Conservation (phyloP, 2,113 vertebrate species). For the Condylura cristata region DNA sequence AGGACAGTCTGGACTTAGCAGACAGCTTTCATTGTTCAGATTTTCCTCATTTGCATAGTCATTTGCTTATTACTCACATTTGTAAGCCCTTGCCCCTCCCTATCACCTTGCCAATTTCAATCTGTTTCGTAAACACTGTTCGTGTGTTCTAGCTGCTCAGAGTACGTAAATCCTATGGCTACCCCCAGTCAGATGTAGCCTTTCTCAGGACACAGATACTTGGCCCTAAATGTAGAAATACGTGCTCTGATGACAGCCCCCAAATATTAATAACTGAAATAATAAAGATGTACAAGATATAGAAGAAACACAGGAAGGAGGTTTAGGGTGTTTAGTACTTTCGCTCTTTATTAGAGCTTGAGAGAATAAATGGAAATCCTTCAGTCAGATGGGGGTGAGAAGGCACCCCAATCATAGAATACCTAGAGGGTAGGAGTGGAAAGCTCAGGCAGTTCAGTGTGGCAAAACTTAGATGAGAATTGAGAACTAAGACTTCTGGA, state of each 20-base stretch:
- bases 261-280: not conserved
- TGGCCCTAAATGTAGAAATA: not conserved
- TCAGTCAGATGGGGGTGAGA: not conserved
- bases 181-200: not conserved
- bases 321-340: not conserved
- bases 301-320: not conserved
- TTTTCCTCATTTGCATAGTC: not conserved
- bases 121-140: slow-evolving; percentile 33
- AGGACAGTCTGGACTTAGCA: not conserved
- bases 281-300: not conserved
- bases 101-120: slow-evolving; percentile 13
- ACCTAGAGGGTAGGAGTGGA: no score
- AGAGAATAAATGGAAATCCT: not conserved
- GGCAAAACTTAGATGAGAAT: not conserved
- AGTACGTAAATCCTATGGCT: not conserved
- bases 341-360: not conserved
- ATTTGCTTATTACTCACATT: not conserved
- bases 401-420: not conserved
- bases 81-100: not conserved
- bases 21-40: not conserved
- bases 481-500: not conserved
- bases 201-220: not conserved
- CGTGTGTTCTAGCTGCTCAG: not conserved
- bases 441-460: not conserved
- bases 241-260: not conserved